Evolutionary conservation across 2,113 vertebrate genomes (phyloP).

Genomic region (Eptatretus burgeri): DNA sequence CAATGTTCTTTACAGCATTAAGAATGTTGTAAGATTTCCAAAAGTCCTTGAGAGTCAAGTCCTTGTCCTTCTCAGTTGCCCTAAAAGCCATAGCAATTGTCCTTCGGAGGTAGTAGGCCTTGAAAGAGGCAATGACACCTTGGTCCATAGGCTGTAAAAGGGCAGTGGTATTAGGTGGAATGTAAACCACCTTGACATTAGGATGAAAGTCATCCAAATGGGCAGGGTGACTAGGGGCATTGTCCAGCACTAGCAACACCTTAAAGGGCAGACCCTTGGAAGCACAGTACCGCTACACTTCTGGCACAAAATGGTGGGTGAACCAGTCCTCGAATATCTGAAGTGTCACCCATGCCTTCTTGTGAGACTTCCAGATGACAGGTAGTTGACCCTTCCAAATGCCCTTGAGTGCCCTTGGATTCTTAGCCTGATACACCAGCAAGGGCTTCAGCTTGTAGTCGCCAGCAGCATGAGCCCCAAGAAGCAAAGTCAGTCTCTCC

Average conservation of each 20-base stretch:
- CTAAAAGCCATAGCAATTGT: not conserved
- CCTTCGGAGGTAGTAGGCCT: not conserved
- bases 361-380: not conserved
- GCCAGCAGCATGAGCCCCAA: conserved; percentile 1
- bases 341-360: not conserved
- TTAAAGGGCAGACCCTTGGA: not conserved
- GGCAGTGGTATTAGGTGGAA: not conserved
- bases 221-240: not conserved
- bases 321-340: not conserved
- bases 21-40: not conserved
- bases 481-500: not conserved
- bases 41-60: not conserved
- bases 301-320: not conserved
- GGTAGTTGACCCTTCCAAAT: not conserved
- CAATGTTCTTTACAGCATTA: not conserved
- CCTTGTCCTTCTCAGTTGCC: not conserved
- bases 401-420: conserved; percentile 1
- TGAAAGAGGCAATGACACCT: not conserved
- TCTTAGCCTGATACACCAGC: conserved; percentile 3
- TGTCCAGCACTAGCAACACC: too few species aligned
- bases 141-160: conserved; percentile 1
- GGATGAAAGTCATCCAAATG: not conserved
- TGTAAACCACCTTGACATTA: not conserved
- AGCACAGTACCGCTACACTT: not conserved
- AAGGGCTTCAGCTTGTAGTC: conserved; percentile 7